phyloP scores from a whole-genome alignment of 2,888 invertebrate species.

The Epicampocera succincta region DNA sequence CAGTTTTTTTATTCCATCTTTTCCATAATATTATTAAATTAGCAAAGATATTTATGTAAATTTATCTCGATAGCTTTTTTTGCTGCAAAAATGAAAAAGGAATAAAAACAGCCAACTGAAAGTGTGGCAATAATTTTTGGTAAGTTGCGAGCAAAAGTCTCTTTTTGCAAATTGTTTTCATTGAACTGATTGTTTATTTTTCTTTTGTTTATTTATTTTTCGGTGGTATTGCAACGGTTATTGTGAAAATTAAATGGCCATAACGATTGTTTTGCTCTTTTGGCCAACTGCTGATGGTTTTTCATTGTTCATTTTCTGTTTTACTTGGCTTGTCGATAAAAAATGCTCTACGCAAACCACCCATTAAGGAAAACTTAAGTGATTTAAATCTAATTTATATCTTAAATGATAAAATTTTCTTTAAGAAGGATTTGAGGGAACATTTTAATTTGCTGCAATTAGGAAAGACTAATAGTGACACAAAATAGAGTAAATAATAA shows the following conservation, averaged over 20 bases:
- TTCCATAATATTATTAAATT: conserved; percentile 55
- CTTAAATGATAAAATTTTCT: too few species aligned
- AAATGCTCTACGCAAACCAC: conserved; percentile 1
- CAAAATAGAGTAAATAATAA: too few species aligned
- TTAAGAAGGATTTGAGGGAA: too few species aligned
- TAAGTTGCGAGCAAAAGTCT: conserved; percentile 18
- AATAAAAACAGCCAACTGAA: conserved; percentile 1
- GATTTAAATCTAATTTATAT: background rate
- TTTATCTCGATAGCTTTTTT: conserved; percentile 59
- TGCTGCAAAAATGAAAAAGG: conserved; percentile 4
- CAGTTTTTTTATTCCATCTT: conserved; percentile 28
- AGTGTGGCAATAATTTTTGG: conserved; percentile 61
- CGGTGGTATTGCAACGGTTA: conserved; percentile 25
- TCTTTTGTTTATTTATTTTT: conserved; percentile 36
- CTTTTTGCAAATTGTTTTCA: conserved; percentile 52
- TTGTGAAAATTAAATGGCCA: conserved; percentile 15
- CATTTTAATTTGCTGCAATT: too few species aligned
- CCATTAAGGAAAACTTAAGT: conserved; percentile 9
- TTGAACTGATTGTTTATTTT: conserved; percentile 43
- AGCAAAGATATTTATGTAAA: conserved; percentile 68
- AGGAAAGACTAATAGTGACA: too few species aligned
- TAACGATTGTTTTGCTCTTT: conserved; percentile 16
- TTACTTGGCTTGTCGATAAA: conserved; percentile 4
- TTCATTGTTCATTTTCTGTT: background rate
- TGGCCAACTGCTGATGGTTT: conserved; percentile 33